Evolutionary conservation across 2,113 vertebrate species (phyloP).

Genomic region (Pseudopipra pipra): DNA sequence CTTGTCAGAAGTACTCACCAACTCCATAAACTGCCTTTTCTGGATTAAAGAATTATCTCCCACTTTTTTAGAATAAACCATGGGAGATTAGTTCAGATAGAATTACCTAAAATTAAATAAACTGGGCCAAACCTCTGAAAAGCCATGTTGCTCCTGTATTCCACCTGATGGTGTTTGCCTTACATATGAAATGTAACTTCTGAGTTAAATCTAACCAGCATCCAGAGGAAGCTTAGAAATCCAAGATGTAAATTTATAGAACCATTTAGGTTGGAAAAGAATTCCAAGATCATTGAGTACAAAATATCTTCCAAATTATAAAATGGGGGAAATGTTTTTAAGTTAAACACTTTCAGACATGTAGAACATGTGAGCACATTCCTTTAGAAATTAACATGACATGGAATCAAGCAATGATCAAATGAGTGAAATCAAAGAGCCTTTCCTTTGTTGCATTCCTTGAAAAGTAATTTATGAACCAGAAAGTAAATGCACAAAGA

Average conservation of each 20-base stretch:
- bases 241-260: background rate
- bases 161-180: background rate
- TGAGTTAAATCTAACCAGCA: background rate
- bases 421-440: background rate
- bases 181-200: background rate
- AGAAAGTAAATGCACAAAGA: background rate
- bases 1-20: background rate
- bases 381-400: background rate
- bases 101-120: background rate
- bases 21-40: background rate
- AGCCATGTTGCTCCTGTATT: background rate
- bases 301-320: background rate
- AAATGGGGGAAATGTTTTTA: background rate
- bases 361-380: background rate
- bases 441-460: background rate
- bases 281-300: background rate
- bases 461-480: background rate
- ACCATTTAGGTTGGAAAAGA: background rate
- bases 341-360: background rate
- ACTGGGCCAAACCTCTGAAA: background rate
- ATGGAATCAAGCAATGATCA: background rate
- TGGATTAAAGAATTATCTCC: background rate
- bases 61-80: background rate
- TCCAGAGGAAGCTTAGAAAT: background rate
- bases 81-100: background rate